These are phyloP conservation scores for Pipistrellus pipistrellus DNA, from an alignment of 2,797 vertebrate genomes.

Conservation along the genomic window DNA sequence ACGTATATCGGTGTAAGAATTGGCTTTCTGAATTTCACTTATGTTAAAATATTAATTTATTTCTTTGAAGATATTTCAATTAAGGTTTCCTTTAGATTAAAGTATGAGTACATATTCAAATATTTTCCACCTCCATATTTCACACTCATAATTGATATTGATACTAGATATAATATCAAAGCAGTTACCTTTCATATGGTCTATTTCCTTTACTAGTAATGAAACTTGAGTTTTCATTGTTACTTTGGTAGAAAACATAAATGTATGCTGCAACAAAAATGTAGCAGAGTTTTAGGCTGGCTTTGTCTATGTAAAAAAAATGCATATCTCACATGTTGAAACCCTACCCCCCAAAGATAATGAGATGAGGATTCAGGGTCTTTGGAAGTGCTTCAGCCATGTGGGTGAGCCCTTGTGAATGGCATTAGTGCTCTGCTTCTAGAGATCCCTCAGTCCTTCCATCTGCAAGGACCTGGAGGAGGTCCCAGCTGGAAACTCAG, in stretches of 20 bases:
- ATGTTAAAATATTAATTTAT: not conserved
- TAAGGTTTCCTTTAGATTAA: not conserved
- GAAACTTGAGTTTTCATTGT: not conserved
- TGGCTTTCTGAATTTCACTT: constrained; percentile 18
- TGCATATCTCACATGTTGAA: not conserved
- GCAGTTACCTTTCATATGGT: not conserved
- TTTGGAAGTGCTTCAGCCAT: not conserved
- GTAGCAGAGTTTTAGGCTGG: not conserved
- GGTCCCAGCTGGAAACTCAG: too few species aligned
- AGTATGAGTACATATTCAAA: constrained; percentile 5
- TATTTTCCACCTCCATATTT: not conserved
- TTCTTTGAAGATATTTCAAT: not conserved
- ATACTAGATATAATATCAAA: not conserved
- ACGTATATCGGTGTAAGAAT: not conserved
- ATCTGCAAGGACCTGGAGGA: not conserved
- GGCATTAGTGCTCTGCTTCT: not conserved
- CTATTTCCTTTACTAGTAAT: not conserved
- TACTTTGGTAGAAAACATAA: not conserved
- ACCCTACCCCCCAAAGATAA: not conserved
- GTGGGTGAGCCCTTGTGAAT: not conserved
- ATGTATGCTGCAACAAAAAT: not conserved
- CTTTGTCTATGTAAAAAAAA: not conserved
- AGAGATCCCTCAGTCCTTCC: not conserved
- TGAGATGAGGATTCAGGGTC: not conserved
- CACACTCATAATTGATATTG: not conserved